Conservation (phyloP, 2,113 vertebrate species). For the Aix galericulata region DNA sequence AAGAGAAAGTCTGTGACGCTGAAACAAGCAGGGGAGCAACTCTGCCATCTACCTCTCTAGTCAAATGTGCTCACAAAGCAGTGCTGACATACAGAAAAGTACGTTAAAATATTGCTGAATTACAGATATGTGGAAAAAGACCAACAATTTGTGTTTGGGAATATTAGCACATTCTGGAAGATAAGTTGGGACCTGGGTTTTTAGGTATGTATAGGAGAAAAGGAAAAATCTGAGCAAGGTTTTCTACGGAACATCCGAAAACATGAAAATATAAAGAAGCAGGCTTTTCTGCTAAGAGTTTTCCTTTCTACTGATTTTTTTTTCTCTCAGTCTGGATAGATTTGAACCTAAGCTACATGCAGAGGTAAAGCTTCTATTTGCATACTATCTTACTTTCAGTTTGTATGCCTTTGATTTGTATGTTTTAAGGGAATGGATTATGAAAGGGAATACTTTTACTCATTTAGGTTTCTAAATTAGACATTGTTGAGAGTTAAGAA, state of each 20-base stretch:
- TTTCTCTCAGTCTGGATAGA: background rate
- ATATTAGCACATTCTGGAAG: background rate
- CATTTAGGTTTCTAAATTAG: background rate
- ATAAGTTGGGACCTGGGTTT: background rate
- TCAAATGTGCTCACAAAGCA: background rate
- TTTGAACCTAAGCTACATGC: background rate
- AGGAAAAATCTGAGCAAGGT: background rate
- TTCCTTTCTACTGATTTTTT: background rate
- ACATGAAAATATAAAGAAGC: background rate
- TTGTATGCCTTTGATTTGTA: background rate
- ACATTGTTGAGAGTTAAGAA: background rate
- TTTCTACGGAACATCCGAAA: background rate
- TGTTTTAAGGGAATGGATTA: background rate
- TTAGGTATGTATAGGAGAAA: background rate
- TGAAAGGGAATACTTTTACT: background rate
- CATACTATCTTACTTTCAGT: background rate
- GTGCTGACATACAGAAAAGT: background rate
- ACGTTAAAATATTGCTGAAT: background rate
- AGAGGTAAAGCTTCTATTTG: background rate
- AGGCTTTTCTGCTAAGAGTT: background rate
- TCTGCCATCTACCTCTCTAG: background rate
- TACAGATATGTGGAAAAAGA: background rate
- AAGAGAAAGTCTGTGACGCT: background rate
- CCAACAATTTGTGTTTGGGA: background rate
- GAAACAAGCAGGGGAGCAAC: background rate